Conservation (phyloP, 2,888 invertebrate species). For the Glaucopsyche alexis region DNA sequence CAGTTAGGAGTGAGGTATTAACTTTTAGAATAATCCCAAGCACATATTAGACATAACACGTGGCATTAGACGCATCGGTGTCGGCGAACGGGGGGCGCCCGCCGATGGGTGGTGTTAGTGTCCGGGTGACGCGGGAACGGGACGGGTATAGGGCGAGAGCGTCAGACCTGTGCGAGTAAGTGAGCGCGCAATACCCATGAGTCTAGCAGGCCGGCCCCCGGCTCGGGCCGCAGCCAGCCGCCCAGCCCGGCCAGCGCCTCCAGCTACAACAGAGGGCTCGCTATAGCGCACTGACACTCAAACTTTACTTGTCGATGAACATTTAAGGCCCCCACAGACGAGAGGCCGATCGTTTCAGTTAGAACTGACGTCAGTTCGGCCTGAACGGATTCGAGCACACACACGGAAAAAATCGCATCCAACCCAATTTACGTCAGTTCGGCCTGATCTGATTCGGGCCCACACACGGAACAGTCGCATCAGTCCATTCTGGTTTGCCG, state of each 20-base stretch:
- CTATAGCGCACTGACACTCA: constrained; percentile 37
- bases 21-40: neutral
- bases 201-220: constrained; percentile 74
- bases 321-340: too few relatives aligned
- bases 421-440: too few relatives aligned
- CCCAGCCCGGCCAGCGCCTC: constrained; percentile 77
- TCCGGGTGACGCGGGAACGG: constrained; percentile 38
- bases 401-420: too few relatives aligned
- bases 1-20: neutral
- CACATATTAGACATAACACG: constrained; percentile 23
- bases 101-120: constrained; percentile 33
- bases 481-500: too few relatives aligned
- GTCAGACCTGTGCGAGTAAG: constrained; percentile 80
- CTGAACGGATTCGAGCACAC: too few relatives aligned
- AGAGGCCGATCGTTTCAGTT: too few relatives aligned
- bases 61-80: constrained; percentile 14
- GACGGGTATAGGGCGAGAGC: constrained; percentile 54
- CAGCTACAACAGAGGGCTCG: constrained; percentile 71
- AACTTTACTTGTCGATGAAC: neutral
- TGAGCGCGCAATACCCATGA: constrained; percentile 81
- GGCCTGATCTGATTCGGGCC: too few relatives aligned
- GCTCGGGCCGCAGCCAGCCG: constrained; percentile 76
- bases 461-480: too few relatives aligned
- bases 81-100: constrained; percentile 28
- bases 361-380: too few relatives aligned